Conservation (phyloP, 2,888 invertebrate species). For the Ceraclea dissimilis region DNA sequence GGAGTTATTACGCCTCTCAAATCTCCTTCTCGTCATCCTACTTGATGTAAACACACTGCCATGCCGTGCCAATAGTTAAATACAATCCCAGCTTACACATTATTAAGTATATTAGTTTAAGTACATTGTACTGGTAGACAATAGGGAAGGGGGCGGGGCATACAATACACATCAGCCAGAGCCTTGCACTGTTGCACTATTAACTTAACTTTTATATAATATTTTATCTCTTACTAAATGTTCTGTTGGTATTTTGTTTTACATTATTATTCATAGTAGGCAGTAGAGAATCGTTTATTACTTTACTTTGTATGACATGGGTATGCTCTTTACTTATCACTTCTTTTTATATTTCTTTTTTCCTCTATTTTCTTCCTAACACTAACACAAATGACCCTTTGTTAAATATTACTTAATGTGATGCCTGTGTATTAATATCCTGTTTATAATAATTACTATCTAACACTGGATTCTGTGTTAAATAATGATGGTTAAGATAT, state of each 20-base stretch:
- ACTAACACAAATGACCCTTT: slow-evolving; percentile 10
- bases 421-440: neutral
- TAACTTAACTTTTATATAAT: slow-evolving; percentile 8
- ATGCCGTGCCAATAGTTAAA: too few species aligned
- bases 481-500: neutral
- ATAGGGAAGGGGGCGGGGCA: too few species aligned
- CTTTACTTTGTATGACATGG: slow-evolving; percentile 4
- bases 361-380: slow-evolving; percentile 10
- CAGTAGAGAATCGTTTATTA: neutral
- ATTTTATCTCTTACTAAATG: slow-evolving; percentile 8
- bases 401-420: too few species aligned
- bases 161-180: neutral
- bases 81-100: too few species aligned
- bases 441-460: too few species aligned
- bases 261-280: neutral
- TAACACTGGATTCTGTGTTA: too few species aligned
- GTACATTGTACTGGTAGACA: too few species aligned
- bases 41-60: too few species aligned
- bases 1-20: too few species aligned
- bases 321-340: slow-evolving; percentile 16
- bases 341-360: slow-evolving; percentile 15
- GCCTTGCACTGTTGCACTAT: slow-evolving; percentile 13
- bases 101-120: too few species aligned
- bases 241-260: slow-evolving; percentile 9
- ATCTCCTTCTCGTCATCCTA: too few species aligned